Conservation (phyloP, 2,888 invertebrate species). For the Timema podura region DNA sequence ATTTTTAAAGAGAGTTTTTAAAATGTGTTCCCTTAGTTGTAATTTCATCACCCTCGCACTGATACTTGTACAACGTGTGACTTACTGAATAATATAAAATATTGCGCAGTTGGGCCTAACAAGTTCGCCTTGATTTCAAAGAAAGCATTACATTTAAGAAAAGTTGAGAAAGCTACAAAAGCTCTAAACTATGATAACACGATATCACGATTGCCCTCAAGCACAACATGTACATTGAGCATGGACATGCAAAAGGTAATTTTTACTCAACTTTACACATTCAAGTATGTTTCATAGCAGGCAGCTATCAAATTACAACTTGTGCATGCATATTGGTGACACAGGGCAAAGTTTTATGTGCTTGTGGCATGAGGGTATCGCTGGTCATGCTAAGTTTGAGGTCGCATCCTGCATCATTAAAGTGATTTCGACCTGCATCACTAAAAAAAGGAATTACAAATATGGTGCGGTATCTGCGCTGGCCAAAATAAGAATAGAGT, state of each 20-base stretch:
- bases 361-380: slow-evolving; percentile 35
- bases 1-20: slow-evolving; percentile 17
- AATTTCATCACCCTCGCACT: slow-evolving; percentile 9
- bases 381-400: slow-evolving; percentile 35
- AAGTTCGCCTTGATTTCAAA: slow-evolving; percentile 12
- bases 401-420: slow-evolving; percentile 31
- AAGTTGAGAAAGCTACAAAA: background rate
- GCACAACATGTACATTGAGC: slow-evolving; percentile 8
- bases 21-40: slow-evolving; percentile 10
- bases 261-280: slow-evolving; percentile 13
- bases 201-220: slow-evolving; percentile 11
- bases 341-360: slow-evolving; percentile 33
- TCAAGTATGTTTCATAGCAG: slow-evolving; percentile 38
- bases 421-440: slow-evolving; percentile 15
- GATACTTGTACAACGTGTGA: slow-evolving; percentile 7
- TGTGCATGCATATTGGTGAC: slow-evolving; percentile 34
- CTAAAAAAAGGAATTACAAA: background rate
- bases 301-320: slow-evolving; percentile 37
- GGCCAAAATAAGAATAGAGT: slow-evolving; percentile 8
- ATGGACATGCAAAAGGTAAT: slow-evolving; percentile 17
- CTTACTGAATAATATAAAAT: background rate
- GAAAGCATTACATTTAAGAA: slow-evolving; percentile 8
- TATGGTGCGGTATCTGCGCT: slow-evolving; percentile 6
- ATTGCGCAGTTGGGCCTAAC: slow-evolving; percentile 16
- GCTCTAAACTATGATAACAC: background rate